A percentile compares a stretch with the other conserved stretches of the same genome.
Conservation (phyloP, 1,140 invertebrate species). For the Calliopsis andreniformis region DNA sequence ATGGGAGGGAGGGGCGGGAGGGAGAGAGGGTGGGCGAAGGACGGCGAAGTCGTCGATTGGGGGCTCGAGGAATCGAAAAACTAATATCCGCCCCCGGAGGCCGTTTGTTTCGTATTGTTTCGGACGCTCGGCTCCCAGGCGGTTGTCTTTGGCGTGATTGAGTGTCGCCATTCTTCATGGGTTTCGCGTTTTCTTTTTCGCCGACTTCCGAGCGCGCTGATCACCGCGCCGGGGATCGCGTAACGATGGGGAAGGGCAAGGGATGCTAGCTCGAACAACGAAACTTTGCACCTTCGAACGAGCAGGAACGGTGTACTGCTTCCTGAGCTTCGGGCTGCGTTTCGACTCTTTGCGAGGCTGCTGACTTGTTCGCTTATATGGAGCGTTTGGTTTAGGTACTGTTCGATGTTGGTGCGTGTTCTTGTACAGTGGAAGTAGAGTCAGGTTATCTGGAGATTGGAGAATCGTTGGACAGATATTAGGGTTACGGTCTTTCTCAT, state of each 20-base stretch:
- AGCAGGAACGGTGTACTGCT: background rate
- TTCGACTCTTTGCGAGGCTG: no score
- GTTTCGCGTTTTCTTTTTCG: constrained; percentile 53
- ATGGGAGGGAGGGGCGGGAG: no score
- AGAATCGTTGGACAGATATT: no score
- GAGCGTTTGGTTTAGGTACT: no score
- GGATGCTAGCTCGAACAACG: background rate
- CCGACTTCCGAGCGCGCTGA: constrained; percentile 46
- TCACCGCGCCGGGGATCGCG: constrained; percentile 33
- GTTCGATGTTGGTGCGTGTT: no score
- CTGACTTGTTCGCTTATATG: no score
- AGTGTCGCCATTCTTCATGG: constrained; percentile 78
- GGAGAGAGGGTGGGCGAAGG: constrained; percentile 26
- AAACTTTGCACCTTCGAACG: background rate
- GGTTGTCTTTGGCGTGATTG: constrained; percentile 77
- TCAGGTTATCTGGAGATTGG: no score
- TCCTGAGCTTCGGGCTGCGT: background rate
- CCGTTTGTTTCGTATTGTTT: constrained; percentile 81
- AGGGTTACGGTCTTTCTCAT: no score
- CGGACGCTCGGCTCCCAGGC: constrained; percentile 68
- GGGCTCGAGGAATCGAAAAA: constrained; percentile 78
- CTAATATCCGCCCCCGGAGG: constrained; percentile 78
- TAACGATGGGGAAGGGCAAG: constrained; percentile 45
- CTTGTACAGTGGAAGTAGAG: no score
- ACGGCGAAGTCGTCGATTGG: constrained; percentile 52